A percentile compares a stretch with the other conserved stretches of the same genome.
phyloP scores from a whole-genome alignment of 2,797 vertebrate species.

The Rousettus madagascariensis region DNA sequence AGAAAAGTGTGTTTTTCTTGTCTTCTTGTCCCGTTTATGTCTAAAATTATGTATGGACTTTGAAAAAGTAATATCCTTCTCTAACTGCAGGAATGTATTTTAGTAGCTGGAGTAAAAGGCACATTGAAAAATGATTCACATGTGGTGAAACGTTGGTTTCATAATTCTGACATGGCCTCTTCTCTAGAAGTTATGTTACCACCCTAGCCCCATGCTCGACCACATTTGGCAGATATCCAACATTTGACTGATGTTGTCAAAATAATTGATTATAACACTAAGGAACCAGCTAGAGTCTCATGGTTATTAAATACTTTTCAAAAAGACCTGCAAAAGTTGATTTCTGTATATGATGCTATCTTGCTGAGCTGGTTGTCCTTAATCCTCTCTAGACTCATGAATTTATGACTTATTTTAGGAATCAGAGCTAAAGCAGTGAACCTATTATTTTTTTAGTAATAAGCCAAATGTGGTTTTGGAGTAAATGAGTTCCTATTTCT shows the following conservation, averaged over 20 bases:
- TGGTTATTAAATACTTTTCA: conserved; percentile 20
- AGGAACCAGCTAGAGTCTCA: not conserved
- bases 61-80: not conserved
- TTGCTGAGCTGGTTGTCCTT: not conserved
- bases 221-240: not conserved
- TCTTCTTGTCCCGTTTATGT: not conserved
- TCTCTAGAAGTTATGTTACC: not conserved
- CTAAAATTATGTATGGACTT: not conserved
- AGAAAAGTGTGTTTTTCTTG: not conserved
- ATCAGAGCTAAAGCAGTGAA: not conserved
- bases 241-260: not conserved
- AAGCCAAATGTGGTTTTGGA: not conserved
- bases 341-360: not conserved
- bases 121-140: not conserved
- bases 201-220: not conserved
- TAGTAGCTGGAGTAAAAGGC: not conserved
- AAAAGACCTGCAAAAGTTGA: conserved; percentile 10
- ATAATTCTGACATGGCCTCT: conserved; percentile 38
- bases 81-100: not conserved
- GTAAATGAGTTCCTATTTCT: not conserved
- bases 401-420: not conserved
- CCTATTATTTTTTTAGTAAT: not conserved
- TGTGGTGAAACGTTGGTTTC: conserved; percentile 15
- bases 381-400: not conserved
- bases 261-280: conserved; percentile 8